Evolutionary conservation across 1,140 invertebrate species (phyloP), one percentile per base, ranked within the genome.

Genomic region (Phymastichus coffea): DNA sequence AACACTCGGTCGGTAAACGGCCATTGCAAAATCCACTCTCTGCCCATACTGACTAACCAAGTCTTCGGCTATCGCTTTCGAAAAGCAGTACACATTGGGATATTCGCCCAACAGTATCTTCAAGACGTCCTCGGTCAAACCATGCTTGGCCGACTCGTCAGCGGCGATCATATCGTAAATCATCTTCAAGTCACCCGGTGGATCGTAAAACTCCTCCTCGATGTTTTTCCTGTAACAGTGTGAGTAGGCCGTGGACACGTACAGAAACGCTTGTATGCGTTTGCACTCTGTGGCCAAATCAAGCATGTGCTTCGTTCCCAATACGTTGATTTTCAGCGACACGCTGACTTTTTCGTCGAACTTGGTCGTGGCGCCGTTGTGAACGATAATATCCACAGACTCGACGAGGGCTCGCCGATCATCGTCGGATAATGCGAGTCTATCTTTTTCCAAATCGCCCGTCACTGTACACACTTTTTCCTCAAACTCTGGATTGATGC

Each of bases 361-460:
- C 41, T 90, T 88, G 1, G 95, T 84, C 1, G 92, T 95, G 1
- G 93, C 93, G 0, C 93, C 94, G 19, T 87, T 90, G 71, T 97
- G 94, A 72, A 97, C 90, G 6, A 97, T 89, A 58, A 96, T 84
- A 41, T 73, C 68, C 48, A 90, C 84, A 68, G 85, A 82, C 20
- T 85, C 77, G 1, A 74, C 73, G 0, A 94, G 66, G 1, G 76
- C 71, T 46, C 81, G 71, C n/a, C 80, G 72, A 67, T 93, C 86
- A 38, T 83, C 74, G 1, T 83, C 72, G 14, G 78, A 84, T 8
- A 96, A 79, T 4, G 90, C 92, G 1, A 96, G 70, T 0, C 84
- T 83, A 0, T 84, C 82, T 28, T 85, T 63, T 23, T 81, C 75
- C 57, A 91, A 83, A 67, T 94, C 89, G 2, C 89, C 89, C 37